phyloP scores from a whole-genome alignment of 1,140 invertebrate species.

The Pachypsylla venusta region DNA sequence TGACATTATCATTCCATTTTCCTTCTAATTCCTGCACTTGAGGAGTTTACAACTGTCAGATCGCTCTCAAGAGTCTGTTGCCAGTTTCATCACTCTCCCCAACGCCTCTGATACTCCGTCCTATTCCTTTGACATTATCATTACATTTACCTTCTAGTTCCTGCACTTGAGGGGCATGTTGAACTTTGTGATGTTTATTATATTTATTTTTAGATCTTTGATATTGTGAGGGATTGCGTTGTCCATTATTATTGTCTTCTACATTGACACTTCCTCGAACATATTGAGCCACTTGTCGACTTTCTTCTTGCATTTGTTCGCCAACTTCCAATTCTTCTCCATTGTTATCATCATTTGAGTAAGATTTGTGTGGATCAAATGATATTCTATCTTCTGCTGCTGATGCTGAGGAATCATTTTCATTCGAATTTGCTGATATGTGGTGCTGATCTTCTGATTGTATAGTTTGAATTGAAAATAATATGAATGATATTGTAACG shows the following conservation, averaged over 20 bases:
- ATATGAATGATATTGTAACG: too few relatives aligned
- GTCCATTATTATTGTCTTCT: not conserved
- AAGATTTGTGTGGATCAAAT: not conserved
- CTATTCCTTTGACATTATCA: not conserved
- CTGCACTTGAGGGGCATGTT: slow-evolving; percentile 1
- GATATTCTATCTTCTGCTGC: slow-evolving; percentile 5
- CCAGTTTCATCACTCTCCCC: not conserved
- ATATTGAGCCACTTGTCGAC: not conserved
- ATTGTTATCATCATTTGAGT: not conserved
- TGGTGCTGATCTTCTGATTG: too few relatives aligned
- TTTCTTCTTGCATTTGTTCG: slow-evolving; percentile 2
- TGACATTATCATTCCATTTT: too few relatives aligned
- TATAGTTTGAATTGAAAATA: too few relatives aligned
- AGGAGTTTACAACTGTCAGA: too few relatives aligned
- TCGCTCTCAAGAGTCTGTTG: not conserved
- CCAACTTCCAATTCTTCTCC: not conserved
- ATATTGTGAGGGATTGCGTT: not conserved
- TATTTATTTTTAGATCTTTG: not conserved
- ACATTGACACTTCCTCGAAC: not conserved
- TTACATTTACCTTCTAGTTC: not conserved
- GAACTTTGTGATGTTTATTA: not conserved
- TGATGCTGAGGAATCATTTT: too few relatives aligned
- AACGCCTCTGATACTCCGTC: not conserved
- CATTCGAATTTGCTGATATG: too few relatives aligned
- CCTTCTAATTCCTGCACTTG: not conserved